Conservation (phyloP, 2,797 vertebrate species). For the Salmo trutta region DNA sequence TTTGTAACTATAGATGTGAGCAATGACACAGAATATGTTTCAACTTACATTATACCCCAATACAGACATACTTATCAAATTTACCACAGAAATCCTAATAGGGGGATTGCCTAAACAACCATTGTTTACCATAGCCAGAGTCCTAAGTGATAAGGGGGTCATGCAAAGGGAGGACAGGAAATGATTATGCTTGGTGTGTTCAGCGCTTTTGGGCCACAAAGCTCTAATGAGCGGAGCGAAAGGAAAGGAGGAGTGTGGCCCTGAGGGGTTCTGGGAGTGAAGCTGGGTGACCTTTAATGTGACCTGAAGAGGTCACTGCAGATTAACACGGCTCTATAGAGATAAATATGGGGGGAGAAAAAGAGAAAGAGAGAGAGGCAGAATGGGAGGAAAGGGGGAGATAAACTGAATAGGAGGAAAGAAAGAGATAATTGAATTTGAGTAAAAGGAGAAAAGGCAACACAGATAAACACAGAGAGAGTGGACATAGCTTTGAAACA, state of each 20-base stretch:
- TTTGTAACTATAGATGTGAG: neutral
- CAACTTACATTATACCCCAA: neutral
- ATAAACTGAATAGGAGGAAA: constrained; percentile 29
- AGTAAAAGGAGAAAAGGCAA: constrained; percentile 47
- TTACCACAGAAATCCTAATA: neutral
- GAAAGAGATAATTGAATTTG: constrained; percentile 43
- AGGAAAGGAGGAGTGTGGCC: constrained; percentile 44
- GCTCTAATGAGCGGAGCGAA: constrained; percentile 33
- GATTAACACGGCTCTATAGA: constrained; percentile 67
- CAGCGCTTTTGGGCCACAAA: constrained; percentile 34
- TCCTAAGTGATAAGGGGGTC: constrained; percentile 6
- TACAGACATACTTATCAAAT: neutral
- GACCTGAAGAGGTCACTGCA: constrained; percentile 79
- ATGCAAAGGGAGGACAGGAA: constrained; percentile 37
- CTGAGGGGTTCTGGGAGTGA: constrained; percentile 63
- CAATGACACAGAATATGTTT: neutral
- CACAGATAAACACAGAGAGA: constrained; percentile 34
- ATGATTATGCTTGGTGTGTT: constrained; percentile 12
- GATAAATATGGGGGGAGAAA: constrained; percentile 38
- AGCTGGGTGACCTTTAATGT: constrained; percentile 77
- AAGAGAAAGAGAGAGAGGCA: constrained; percentile 38
- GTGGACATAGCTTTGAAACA: constrained; percentile 69
- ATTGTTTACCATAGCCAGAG: neutral
- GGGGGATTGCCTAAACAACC: neutral
- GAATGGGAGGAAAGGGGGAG: constrained; percentile 45